These are phyloP conservation scores for Odocoileus virginianus DNA, from an alignment of 2,113 vertebrate genomes.

Conservation along the genomic window DNA sequence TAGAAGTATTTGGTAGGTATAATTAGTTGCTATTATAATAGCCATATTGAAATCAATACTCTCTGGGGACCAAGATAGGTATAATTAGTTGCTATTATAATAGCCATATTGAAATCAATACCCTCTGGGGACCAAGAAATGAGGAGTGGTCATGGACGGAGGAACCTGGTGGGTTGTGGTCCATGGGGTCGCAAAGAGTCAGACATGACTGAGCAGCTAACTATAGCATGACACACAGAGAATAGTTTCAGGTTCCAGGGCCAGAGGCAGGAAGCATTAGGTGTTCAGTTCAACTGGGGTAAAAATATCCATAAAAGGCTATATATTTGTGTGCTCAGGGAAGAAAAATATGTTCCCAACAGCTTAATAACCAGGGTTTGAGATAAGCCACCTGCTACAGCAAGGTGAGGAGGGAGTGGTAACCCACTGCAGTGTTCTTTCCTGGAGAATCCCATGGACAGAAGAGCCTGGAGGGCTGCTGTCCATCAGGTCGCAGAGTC, in stretches of 20 bases:
- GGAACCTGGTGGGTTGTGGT: not conserved
- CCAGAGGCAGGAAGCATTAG: not conserved
- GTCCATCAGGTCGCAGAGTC: not conserved
- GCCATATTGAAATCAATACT: not conserved
- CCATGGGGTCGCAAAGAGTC: not conserved
- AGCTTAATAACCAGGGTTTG: not conserved
- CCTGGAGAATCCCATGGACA: not conserved
- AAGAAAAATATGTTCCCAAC: not conserved
- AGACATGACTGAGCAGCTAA: not conserved
- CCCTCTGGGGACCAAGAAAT: not conserved
- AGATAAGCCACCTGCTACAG: not conserved
- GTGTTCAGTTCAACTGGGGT: not conserved
- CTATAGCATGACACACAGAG: not conserved
- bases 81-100: not conserved
- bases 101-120: not conserved
- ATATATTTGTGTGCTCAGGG: not conserved
- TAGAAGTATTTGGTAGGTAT: not conserved
- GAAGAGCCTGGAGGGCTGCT: not conserved
- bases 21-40: not conserved
- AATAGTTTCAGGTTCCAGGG: not conserved
- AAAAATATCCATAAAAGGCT: not conserved
- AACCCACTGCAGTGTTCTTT: not conserved
- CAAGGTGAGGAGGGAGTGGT: not conserved
- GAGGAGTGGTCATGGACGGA: not conserved
- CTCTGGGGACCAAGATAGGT: not conserved